Evolutionary conservation across 2,797 vertebrate species (phyloP), one percentile per base, ranked within the genome.

Genomic region (Danionella dracula): DNA sequence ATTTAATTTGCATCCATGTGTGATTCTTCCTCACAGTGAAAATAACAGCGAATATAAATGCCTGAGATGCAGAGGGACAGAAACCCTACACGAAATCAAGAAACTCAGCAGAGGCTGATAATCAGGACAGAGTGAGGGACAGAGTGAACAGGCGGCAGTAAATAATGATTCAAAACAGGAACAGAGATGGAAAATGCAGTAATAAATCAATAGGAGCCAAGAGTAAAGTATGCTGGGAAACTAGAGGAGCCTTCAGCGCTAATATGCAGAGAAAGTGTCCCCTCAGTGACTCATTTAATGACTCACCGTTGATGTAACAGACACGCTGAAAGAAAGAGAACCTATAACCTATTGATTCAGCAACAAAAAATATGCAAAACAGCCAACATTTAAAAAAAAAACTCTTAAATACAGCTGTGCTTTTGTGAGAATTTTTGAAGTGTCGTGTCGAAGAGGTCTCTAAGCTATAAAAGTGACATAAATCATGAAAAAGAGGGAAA

Each of bases 241-340:
- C 55, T 34, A n/a, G 32, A 49, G 48, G 23, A 72, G 60, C 5
- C 8, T 46, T 37, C 64, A 66, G 71, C 50, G 35, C n/a, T n/a
- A 41, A 55, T 53, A 55, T 38, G 4, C 32, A 42, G 56, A 38
- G 37, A 62, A 56, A 70, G 70, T 44, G 51, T 62, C 37, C 42
- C 55, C 63, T 58, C 77, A 68, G 71, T 82, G 84, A 85, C 73
- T 84, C 77, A 81, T 79, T 78, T 68, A 73, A 76, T 85, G 85
- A 88, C 79, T 87, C 86, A 86, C 32, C 68, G 71, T 68, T 68
- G 71, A 53, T 27, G 42, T 37, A 23, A 70, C 54, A 65, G 63
- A 72, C 71, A 70, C 71, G 58, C 63, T 64, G 61, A 4, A 4
- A 31, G 29, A 31, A 9, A 31, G 29, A 31, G 29, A 62, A n/a